Percentiles rank a stretch among this genome's conserved stretches.
phyloP scores from a whole-genome alignment of 2,797 vertebrate genomes.

The Enteromius radiatus region DNA sequence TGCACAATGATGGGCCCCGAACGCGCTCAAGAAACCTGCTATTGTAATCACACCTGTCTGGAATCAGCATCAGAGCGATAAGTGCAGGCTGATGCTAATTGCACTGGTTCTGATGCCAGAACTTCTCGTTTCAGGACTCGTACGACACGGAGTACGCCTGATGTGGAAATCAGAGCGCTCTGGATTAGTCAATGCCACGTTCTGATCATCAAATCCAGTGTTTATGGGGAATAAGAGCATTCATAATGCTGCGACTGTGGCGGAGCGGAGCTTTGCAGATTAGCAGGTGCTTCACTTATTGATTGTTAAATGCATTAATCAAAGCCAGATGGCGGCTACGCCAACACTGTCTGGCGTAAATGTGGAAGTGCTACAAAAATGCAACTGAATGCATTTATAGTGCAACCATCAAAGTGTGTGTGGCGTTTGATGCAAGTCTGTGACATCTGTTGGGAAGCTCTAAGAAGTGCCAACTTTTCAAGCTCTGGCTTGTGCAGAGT shows the following conservation, averaged over 20 bases:
- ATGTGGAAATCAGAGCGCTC: background rate
- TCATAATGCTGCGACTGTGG: slow-evolving; percentile 37
- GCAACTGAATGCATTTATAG: slow-evolving; percentile 19
- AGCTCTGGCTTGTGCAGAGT: slow-evolving; percentile 9
- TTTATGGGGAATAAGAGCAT: background rate
- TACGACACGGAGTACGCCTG: background rate
- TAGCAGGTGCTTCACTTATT: slow-evolving; percentile 79
- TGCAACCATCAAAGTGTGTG: slow-evolving; percentile 17
- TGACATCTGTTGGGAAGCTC: slow-evolving; percentile 31
- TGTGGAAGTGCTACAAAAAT: slow-evolving; percentile 14
- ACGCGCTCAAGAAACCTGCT: slow-evolving; percentile 13
- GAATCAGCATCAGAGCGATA: slow-evolving; percentile 17
- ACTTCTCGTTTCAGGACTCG: background rate
- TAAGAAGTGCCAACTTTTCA: background rate
- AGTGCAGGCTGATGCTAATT: slow-evolving; percentile 17
- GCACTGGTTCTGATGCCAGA: slow-evolving; percentile 61
- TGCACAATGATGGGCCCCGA: slow-evolving; percentile 19
- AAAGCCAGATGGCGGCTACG: slow-evolving; percentile 71
- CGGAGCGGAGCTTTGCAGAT: slow-evolving; percentile 54
- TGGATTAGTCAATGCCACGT: background rate
- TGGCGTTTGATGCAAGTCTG: slow-evolving; percentile 6
- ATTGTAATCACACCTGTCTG: slow-evolving; percentile 42
- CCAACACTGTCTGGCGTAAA: slow-evolving; percentile 37
- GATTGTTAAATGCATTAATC: slow-evolving; percentile 80
- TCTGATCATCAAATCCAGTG: background rate